Evolutionary conservation across 2,113 vertebrate genomes (phyloP).

Genomic region (Scortum barcoo): DNA sequence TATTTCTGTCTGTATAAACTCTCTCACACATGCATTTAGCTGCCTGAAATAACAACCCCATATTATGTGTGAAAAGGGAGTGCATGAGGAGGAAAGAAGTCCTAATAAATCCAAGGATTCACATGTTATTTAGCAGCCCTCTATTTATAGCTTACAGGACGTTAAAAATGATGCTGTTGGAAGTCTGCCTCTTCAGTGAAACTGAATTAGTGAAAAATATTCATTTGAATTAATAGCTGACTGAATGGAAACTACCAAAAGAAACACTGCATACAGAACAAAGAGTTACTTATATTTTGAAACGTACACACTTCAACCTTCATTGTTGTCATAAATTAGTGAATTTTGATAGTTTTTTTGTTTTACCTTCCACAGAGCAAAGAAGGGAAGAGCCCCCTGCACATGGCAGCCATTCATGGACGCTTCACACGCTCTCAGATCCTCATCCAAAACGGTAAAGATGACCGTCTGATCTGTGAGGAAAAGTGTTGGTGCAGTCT

Average conservation of each 20-base stretch:
- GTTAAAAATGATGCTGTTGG: not conserved
- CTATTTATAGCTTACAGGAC: not conserved
- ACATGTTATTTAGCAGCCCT: not conserved
- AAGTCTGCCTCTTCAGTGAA: not conserved
- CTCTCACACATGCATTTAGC: not conserved
- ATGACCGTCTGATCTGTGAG: not conserved
- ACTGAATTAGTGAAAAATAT: not conserved
- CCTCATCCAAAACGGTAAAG: slow-evolving; percentile 96
- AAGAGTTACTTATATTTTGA: too few species aligned
- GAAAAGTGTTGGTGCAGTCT: not conserved
- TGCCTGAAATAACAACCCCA: not conserved
- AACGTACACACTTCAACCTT: not conserved
- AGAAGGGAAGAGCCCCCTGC: slow-evolving; percentile 98
- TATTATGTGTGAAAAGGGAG: not conserved
- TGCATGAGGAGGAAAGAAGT: not conserved
- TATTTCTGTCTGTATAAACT: not conserved
- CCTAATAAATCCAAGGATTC: not conserved
- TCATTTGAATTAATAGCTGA: not conserved
- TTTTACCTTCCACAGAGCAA: slow-evolving; percentile 86
- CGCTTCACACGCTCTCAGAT: slow-evolving; percentile 98
- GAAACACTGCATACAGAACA: not conserved
- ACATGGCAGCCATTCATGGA: slow-evolving; percentile 98
- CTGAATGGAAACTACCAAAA: not conserved
- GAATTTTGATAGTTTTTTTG: not conserved
- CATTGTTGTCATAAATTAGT: not conserved